Percentiles rank a stretch among this genome's conserved stretches.
Conservation (phyloP, 2,113 vertebrate species). For the Marmota monax region DNA sequence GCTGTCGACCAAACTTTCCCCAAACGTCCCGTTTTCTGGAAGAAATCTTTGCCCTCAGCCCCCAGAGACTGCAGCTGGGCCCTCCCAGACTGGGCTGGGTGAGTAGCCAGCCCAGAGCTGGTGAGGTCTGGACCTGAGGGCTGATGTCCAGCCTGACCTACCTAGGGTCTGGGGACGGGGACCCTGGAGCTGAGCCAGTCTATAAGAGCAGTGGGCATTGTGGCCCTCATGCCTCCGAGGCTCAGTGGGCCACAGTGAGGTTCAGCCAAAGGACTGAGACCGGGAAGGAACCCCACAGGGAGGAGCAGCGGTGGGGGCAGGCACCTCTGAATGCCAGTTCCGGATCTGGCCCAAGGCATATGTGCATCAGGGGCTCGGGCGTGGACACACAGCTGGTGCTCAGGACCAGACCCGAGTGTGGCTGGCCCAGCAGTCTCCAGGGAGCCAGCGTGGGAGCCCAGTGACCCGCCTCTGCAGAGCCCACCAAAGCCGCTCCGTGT, state of each 20-base stretch:
- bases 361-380: too few relatives aligned
- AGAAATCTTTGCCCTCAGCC: not conserved
- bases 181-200: too few relatives aligned
- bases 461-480: too few relatives aligned
- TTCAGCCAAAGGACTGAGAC: not conserved
- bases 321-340: accelerated
- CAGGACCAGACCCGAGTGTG: too few relatives aligned
- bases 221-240: not conserved
- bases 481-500: too few relatives aligned
- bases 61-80: too few relatives aligned
- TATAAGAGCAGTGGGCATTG: too few relatives aligned
- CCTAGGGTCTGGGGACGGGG: too few relatives aligned
- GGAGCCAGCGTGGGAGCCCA: not conserved
- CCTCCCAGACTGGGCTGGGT: too few relatives aligned
- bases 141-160: too few relatives aligned
- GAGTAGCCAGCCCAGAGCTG: not conserved
- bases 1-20: accelerated
- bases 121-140: too few relatives aligned
- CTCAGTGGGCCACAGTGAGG: accelerated
- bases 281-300: accelerated
- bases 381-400: not conserved
- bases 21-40: accelerated
- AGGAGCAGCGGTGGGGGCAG: accelerated
- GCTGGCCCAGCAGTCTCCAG: not conserved
- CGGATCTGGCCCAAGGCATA: accelerated